phyloP scores from a whole-genome alignment of 2,797 vertebrate genomes.

The Champsocephalus gunnari region DNA sequence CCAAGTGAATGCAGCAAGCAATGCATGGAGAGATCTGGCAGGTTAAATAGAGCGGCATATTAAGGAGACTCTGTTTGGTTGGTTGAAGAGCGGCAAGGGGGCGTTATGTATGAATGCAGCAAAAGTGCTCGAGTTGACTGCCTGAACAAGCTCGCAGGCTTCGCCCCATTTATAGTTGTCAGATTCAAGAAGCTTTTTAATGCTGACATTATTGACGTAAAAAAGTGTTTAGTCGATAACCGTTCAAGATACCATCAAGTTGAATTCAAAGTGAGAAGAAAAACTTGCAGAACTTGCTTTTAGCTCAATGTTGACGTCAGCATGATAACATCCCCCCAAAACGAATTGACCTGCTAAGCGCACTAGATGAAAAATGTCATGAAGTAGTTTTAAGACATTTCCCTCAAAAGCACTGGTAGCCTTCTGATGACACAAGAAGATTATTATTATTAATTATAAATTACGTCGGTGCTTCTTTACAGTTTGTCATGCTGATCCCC shows the following conservation, averaged over 20 bases:
- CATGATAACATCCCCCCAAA: neutral
- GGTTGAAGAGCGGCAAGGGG: too few species aligned
- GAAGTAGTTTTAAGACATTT: neutral
- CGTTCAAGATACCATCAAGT: neutral
- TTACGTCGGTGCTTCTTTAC: neutral
- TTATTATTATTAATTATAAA: too few species aligned
- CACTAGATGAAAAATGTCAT: neutral
- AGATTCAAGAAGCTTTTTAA: neutral
- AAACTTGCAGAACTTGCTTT: neutral
- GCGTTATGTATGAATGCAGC: too few species aligned
- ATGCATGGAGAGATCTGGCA: too few species aligned
- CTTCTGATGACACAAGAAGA: neutral
- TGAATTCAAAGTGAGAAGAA: neutral
- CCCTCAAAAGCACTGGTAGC: neutral
- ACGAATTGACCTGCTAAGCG: neutral
- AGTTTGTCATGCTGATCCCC: neutral
- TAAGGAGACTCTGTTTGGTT: too few species aligned
- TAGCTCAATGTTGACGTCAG: neutral
- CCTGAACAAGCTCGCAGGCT: too few species aligned
- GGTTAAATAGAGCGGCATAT: too few species aligned
- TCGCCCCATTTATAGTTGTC: neutral
- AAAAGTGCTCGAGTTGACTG: too few species aligned
- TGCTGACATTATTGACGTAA: neutral
- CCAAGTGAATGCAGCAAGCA: too few species aligned
- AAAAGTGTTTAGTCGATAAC: neutral